Percentiles rank a stretch among this genome's conserved stretches.
These are phyloP conservation scores for Andrena flavipes DNA, from an alignment of 2,888 invertebrate species.

Conservation along the genomic window DNA sequence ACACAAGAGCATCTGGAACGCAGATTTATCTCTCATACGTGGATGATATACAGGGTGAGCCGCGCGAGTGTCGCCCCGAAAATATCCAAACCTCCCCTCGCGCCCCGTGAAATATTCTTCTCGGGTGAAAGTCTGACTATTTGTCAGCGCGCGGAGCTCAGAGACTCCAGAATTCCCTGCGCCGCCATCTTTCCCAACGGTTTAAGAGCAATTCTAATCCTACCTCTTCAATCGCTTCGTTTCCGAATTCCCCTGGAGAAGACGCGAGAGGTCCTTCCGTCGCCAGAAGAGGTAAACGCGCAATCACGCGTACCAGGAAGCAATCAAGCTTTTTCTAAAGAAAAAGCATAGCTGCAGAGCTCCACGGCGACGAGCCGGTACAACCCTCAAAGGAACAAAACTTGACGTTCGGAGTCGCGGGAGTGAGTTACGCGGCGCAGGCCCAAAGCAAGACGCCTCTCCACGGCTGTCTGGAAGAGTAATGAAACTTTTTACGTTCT, in stretches of 20 bases:
- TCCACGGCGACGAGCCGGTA: conserved; percentile 11
- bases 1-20: conserved; percentile 37
- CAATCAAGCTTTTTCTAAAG: not conserved
- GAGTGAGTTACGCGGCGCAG: conserved; percentile 49
- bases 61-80: conserved; percentile 12
- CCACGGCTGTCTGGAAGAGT: conserved; percentile 38
- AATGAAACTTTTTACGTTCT: conserved; percentile 62
- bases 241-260: not conserved
- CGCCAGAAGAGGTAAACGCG: not conserved
- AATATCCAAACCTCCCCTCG: conserved; percentile 22
- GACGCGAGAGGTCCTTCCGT: not conserved
- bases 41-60: conserved; percentile 28
- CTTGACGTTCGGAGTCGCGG: conserved; percentile 24
- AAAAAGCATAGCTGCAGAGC: not conserved
- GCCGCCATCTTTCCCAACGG: no score
- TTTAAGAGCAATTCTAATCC: no score
- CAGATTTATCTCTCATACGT: conserved; percentile 53
- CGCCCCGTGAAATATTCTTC: conserved; percentile 34
- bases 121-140: conserved; percentile 36
- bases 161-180: not conserved
- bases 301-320: not conserved
- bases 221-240: not conserved
- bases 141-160: conserved; percentile 14
- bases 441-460: not conserved
- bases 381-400: conserved; percentile 56